Evolutionary conservation across 2,888 invertebrate species (phyloP), one percentile per base, ranked within the genome.

Genomic region (Brachypterus glaber): DNA sequence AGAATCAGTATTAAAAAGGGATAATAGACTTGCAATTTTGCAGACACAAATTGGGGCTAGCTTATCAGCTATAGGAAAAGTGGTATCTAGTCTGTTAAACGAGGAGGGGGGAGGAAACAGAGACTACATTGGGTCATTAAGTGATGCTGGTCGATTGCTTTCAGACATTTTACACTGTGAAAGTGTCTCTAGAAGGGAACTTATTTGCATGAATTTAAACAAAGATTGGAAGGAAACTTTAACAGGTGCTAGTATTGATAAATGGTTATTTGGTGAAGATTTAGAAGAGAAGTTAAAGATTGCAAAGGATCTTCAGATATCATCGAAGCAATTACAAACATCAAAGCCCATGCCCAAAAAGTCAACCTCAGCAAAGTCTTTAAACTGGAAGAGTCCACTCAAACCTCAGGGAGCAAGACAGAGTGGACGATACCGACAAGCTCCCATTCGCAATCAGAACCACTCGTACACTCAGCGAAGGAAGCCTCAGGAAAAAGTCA

Each of bases 231-330:
- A 43, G 29, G 40, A 36, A 7, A 40, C 33, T 9, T 26, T 43
- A 4, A 13, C 40, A 3, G 24, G 37, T 15, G 37, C 11, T n/a
- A 31, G 16, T 5, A 30, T 41, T 8, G 40, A 40, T 33, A 37
- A 30, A 3, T 43, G 31, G 35, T 24, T 43, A 2, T 43, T 43
- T 42, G 43, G 43, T 5, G 31, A 43, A 8, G 34, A 40, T 5
- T 17, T 43, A 9, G 41, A 30, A 11, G 43, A 43, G 7, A 27
- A 35, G 2, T 4, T 41, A 12, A 38, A 39, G 16, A 31, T 25
- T 4, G 13, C 32, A 14, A 41, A 40, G 27, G 37, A 33, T 7
- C 4, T 41, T 17, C 30, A 38, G 31, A 18, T 17, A 14, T 24
- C 33, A 7, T 9, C 12, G n/a, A n/a, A n/a, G n/a, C n/a, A 21